These are phyloP conservation scores for Diabrotica virgifera DNA, from an alignment of 1,140 invertebrate species.

Conservation along the genomic window DNA sequence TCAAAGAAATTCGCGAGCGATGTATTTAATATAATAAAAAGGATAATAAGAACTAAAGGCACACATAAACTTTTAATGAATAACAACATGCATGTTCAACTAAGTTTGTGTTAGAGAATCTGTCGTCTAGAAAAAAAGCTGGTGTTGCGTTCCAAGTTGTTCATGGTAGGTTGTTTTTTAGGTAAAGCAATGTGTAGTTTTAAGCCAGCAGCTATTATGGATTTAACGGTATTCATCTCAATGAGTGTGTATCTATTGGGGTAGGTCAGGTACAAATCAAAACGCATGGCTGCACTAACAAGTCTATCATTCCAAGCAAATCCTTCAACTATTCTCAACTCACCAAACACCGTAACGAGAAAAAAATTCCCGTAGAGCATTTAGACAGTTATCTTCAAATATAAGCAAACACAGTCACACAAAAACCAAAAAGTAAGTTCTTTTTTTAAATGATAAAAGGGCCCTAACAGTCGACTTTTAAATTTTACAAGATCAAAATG, in stretches of 20 bases:
- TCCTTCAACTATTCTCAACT: conserved; percentile 17
- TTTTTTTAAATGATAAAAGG: background rate
- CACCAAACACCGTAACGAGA: conserved; percentile 33
- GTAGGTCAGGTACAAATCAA: background rate
- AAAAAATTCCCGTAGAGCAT: conserved; percentile 10
- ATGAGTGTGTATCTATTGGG: background rate
- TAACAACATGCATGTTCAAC: too few species aligned
- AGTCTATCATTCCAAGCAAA: background rate
- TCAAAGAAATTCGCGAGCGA: too few species aligned
- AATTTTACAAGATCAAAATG: background rate
- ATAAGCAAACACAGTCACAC: conserved; percentile 14
- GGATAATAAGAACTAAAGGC: too few species aligned
- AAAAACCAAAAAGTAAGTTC: background rate
- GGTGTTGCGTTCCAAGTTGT: too few species aligned
- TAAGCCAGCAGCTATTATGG: too few species aligned
- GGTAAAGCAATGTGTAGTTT: too few species aligned
- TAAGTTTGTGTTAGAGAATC: too few species aligned
- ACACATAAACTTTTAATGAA: too few species aligned
- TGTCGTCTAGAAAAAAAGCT: too few species aligned
- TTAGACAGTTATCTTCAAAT: conserved; percentile 4
- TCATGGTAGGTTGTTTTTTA: too few species aligned
- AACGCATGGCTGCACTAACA: background rate
- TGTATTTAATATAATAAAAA: too few species aligned
- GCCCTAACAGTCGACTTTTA: conserved; percentile 3
- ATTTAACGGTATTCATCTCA: too few species aligned